These are phyloP conservation scores for Calameuta pallipes DNA, from an alignment of 2,888 invertebrate genomes.

Conservation along the genomic window DNA sequence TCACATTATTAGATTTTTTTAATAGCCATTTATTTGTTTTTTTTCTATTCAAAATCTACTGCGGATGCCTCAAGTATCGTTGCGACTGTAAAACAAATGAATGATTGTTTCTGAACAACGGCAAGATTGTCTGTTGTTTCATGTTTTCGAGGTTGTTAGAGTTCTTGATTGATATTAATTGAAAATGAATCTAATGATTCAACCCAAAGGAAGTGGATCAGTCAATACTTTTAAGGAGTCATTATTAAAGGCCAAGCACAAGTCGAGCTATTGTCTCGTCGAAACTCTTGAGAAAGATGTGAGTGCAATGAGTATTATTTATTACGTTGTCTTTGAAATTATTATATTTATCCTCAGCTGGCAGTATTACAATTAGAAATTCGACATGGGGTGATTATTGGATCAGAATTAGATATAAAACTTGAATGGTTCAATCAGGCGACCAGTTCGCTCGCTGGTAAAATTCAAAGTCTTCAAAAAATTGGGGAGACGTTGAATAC, in stretches of 20 bases:
- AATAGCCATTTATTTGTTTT: constrained; percentile 11
- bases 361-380: constrained; percentile 41
- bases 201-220: constrained; percentile 15
- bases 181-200: constrained; percentile 10
- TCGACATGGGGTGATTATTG: constrained; percentile 36
- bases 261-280: constrained; percentile 32
- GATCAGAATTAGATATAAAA: constrained; percentile 41
- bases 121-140: not conserved
- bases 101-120: not conserved
- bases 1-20: not conserved
- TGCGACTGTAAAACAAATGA: not conserved
- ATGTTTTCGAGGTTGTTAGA: not conserved
- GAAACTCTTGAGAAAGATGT: constrained; percentile 49
- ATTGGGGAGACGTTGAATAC: constrained; percentile 34
- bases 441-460: constrained; percentile 36
- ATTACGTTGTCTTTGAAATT: not conserved
- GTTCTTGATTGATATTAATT: constrained; percentile 7
- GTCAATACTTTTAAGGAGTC: constrained; percentile 12
- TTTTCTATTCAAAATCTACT: not conserved
- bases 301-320: constrained; percentile 14
- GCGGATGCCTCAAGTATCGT: not conserved
- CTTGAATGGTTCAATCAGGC: constrained; percentile 38
- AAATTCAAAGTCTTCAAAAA: constrained; percentile 43
- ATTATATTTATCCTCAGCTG: constrained; percentile 30
- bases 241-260: constrained; percentile 27